Base-by-base conservation (phyloP, 2,888 invertebrate species). In the Hypena proboscidalis region DNA sequence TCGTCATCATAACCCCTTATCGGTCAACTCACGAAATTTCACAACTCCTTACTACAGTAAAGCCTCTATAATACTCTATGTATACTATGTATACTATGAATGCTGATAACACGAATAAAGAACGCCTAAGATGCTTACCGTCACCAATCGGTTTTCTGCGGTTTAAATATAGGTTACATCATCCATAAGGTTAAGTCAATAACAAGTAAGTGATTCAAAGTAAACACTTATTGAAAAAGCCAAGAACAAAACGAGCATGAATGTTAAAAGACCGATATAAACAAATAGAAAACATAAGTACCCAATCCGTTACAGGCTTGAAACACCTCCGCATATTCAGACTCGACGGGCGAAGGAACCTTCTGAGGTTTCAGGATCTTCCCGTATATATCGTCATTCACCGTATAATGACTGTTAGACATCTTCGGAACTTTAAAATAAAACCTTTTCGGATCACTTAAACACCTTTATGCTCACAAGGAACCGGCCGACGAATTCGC, bases 311-410 rank as follows among this genome's bases (percentile, higher is more conserved):
- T 81, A 36, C 82, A 81, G 49, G 86, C 85, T 71, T 90, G 85
- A 53, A 76, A 88, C 2, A 89, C 83, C 47, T 90, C 85, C 29
- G 83, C 85, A 52, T 89, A 87, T 50, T 84, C 81, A 22, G 74
- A 74, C 45, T 82, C 74, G 34, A 78, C 72, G 48, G 77, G 72
- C 33, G 58, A 54, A 44, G 77, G 61, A 47, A 73, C 70, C 5
- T 70, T 60, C 49, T 76, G 74, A 9, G 76, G 74, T 70, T 90
- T 90, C 46, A 88, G 65, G 58, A 91, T 86, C 71, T 79, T 86
- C 44, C 90, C 88, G 57, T 91, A 91, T 55, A 90, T 64, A 72
- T 90, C 91, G 35, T 88, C 86, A 50, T 91, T 90, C 54, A 91
- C 90, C 14, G 77, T 83, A 54, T 90, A 90, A 74, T 90, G 80